phyloP scores from a whole-genome alignment of 2,797 vertebrate species.

The Sebastes goodei region DNA sequence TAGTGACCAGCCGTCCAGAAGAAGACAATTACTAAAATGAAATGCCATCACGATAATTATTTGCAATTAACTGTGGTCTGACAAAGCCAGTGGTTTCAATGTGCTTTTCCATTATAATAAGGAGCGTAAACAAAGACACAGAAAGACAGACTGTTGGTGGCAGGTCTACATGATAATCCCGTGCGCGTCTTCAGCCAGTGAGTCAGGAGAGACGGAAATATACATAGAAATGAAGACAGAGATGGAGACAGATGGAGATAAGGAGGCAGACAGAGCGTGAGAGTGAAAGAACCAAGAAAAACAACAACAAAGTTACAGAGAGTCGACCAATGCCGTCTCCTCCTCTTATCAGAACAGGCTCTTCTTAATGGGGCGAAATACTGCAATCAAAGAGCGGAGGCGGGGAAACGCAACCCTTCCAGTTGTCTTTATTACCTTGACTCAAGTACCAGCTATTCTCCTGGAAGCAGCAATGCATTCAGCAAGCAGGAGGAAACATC shows the following conservation, averaged over 20 bases:
- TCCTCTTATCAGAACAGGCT: conserved; percentile 45
- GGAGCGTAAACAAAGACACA: conserved; percentile 65
- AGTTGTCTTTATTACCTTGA: conserved; percentile 60
- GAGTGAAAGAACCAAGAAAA: conserved; percentile 8
- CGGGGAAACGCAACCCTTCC: conserved; percentile 38
- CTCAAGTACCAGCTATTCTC: conserved; percentile 42
- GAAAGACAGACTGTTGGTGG: conserved; percentile 48
- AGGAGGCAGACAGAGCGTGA: conserved; percentile 19
- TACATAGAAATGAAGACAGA: conserved; percentile 37
- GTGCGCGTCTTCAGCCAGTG: conserved; percentile 21
- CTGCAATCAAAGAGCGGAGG: conserved; percentile 47
- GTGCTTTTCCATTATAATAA: conserved; percentile 62
- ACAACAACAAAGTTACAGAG: conserved; percentile 29
- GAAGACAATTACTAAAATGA: conserved; percentile 78
- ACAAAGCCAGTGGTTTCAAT: conserved; percentile 71
- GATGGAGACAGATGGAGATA: conserved; percentile 37
- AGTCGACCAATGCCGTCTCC: not conserved
- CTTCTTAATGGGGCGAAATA: conserved; percentile 59
- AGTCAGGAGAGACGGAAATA: conserved; percentile 26
- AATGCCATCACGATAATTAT: conserved; percentile 80
- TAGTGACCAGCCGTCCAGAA: conserved; percentile 69
- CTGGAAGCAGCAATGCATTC: conserved; percentile 27
- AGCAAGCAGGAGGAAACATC: conserved; percentile 44
- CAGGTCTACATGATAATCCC: conserved; percentile 61
- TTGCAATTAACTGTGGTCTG: conserved; percentile 75